These are phyloP conservation scores for Knipowitschia caucasica DNA, from an alignment of 2,797 vertebrate species.

Conservation along the genomic window DNA sequence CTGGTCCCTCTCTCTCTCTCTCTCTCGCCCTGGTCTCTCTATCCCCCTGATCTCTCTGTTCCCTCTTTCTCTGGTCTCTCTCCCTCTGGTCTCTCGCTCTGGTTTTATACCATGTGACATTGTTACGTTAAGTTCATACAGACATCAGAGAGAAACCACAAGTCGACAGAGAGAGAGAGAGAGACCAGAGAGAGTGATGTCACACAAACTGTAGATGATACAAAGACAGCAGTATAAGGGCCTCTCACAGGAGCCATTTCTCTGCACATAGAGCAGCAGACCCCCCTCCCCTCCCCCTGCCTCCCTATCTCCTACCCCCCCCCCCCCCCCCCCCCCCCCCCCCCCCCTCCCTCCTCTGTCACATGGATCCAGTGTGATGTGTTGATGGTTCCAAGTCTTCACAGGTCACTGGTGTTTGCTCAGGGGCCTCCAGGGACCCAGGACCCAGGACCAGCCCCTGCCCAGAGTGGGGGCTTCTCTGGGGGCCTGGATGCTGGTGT, in stretches of 20 bases:
- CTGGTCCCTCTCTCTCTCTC: conserved; percentile 19
- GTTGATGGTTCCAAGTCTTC: conserved; percentile 38
- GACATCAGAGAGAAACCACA: too few relatives aligned
- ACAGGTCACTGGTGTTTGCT: conserved; percentile 34
- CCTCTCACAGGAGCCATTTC: too few relatives aligned
- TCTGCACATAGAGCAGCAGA: too few relatives aligned
- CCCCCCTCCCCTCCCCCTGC: too few relatives aligned
- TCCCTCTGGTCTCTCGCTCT: too few relatives aligned
- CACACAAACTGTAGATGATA: too few relatives aligned
- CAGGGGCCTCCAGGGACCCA: conserved; percentile 39
- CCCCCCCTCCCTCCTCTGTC: conserved; percentile 9
- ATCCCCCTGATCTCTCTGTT: background rate
- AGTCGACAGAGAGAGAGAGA: too few relatives aligned
- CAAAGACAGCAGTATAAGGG: too few relatives aligned
- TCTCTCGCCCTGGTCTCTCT: background rate
- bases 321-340: background rate
- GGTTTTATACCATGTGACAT: too few relatives aligned
- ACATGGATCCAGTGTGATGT: conserved; percentile 31
- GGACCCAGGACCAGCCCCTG: conserved; percentile 29
- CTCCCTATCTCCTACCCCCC: too few relatives aligned
- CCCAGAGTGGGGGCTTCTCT: conserved; percentile 3
- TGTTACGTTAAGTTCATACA: too few relatives aligned
- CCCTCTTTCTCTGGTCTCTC: conserved; percentile 12
- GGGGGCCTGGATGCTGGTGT: conserved; percentile 32
- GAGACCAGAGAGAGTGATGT: too few relatives aligned